A percentile compares a stretch with the other conserved stretches of the same genome.
Conservation (phyloP, 2,888 invertebrate genomes). For the Eupeodes latifasciatus region DNA sequence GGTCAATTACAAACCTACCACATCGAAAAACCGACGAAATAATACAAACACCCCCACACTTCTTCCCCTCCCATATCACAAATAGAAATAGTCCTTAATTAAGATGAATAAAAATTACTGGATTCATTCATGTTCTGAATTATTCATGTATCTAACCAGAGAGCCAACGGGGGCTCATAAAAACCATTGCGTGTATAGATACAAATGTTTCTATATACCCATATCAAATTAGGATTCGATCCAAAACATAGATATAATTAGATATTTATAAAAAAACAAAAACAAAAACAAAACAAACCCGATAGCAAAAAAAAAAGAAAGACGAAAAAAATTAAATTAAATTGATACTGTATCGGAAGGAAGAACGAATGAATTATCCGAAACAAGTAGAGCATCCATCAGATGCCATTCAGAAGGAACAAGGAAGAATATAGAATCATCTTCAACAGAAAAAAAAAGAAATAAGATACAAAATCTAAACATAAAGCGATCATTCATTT, state of each 20-base stretch:
- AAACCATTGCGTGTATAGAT: slow-evolving; percentile 12
- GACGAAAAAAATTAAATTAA: slow-evolving; percentile 22
- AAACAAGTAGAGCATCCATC: slow-evolving; percentile 23
- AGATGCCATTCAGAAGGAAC: slow-evolving; percentile 8
- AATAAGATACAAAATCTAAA: slow-evolving; percentile 29
- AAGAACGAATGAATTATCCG: slow-evolving; percentile 45
- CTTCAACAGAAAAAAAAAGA: background rate
- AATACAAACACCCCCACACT: slow-evolving; percentile 9
- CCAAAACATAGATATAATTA: slow-evolving; percentile 42
- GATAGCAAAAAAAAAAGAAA: slow-evolving; percentile 2
- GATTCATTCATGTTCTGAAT: slow-evolving; percentile 67
- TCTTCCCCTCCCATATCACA: too few relatives aligned
- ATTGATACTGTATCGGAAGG: slow-evolving; percentile 35
- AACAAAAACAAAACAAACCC: background rate
- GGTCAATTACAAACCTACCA: slow-evolving; percentile 55
- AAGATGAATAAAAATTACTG: slow-evolving; percentile 74
- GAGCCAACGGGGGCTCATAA: background rate
- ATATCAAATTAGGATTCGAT: slow-evolving; percentile 58
- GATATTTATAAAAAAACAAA: slow-evolving; percentile 35
- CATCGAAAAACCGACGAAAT: slow-evolving; percentile 27
- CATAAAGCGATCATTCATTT: slow-evolving; percentile 73
- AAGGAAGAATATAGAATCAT: background rate
- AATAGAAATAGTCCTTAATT: slow-evolving; percentile 65
- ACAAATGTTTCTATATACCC: background rate
- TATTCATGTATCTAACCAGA: slow-evolving; percentile 52